Evolutionary conservation across 2,888 invertebrate species (phyloP).

Genomic region (Tinea semifulvella): DNA sequence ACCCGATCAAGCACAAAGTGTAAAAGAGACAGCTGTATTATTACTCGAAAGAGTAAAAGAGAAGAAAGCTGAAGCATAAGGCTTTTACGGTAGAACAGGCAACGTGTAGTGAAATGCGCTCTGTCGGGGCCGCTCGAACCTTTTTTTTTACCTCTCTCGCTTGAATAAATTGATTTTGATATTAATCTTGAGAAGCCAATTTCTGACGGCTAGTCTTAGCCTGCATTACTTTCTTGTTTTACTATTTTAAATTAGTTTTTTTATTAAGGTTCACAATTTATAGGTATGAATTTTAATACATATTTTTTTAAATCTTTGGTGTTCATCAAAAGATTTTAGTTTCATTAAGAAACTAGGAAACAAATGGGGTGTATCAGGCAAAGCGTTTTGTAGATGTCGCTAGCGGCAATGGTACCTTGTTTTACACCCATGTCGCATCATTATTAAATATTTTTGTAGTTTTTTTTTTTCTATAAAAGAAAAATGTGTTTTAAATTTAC

Average conservation of each 20-base stretch:
- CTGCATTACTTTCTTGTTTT: not conserved
- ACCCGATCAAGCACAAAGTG: constrained; percentile 54
- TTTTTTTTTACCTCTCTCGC: constrained; percentile 60
- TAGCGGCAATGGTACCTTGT: too few species aligned
- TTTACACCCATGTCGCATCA: too few species aligned
- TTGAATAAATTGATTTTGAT: constrained; percentile 64
- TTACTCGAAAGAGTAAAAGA: constrained; percentile 29
- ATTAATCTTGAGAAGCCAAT: constrained; percentile 39
- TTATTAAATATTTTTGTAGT: too few species aligned
- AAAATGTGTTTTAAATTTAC: too few species aligned
- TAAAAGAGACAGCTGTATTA: constrained; percentile 31
- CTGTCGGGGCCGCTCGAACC: constrained; percentile 32
- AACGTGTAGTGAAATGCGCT: constrained; percentile 59
- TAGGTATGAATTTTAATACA: too few species aligned
- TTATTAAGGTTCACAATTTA: too few species aligned
- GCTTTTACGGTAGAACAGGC: constrained; percentile 65
- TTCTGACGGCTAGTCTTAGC: constrained; percentile 7
- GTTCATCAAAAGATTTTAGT: too few species aligned
- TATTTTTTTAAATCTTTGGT: too few species aligned
- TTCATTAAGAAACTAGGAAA: too few species aligned
- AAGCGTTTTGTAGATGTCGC: too few species aligned
- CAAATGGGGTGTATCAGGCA: too few species aligned
- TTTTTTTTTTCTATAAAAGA: too few species aligned
- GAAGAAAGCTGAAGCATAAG: constrained; percentile 51
- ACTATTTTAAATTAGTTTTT: not conserved